phyloP scores from a whole-genome alignment of 2,113 vertebrate species.

The Cheirogaleus medius region DNA sequence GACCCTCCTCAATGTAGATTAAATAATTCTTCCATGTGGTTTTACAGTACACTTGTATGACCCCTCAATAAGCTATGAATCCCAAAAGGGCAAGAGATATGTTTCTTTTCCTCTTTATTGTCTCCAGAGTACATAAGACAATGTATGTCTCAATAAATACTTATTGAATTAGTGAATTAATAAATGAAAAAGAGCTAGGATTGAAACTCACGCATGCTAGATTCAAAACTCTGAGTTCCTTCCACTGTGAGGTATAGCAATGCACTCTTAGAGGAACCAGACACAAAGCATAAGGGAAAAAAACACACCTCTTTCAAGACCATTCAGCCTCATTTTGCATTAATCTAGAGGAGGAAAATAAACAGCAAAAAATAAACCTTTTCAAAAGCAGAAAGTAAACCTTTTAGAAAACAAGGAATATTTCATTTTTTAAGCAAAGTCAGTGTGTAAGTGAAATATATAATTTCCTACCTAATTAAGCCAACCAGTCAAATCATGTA shows the following conservation, averaged over 20 bases:
- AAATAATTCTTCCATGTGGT: not conserved
- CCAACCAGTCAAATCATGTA: slow-evolving; percentile 45
- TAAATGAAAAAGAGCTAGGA: not conserved
- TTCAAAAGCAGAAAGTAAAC: not conserved
- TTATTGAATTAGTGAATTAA: not conserved
- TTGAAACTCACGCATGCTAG: not conserved
- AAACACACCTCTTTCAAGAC: not conserved
- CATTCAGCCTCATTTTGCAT: not conserved
- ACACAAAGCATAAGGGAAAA: not conserved
- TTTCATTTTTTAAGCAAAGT: slow-evolving; percentile 28
- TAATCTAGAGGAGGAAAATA: not conserved
- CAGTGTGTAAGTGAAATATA: not conserved
- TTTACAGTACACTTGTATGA: not conserved
- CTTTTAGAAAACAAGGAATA: not conserved
- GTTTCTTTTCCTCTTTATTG: not conserved
- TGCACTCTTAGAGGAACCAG: not conserved
- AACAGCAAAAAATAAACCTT: not conserved
- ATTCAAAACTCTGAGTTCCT: not conserved
- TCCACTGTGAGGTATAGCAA: not conserved
- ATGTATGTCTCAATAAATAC: not conserved
- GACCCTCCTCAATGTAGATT: not conserved
- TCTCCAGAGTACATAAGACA: not conserved
- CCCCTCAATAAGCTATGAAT: not conserved
- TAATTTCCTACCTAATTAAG: slow-evolving; percentile 55
- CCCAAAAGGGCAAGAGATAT: not conserved